Evolutionary conservation across 92 coral and sea anemone genomes (phyloP).

Genomic region (Epizoanthus ramosus): DNA sequence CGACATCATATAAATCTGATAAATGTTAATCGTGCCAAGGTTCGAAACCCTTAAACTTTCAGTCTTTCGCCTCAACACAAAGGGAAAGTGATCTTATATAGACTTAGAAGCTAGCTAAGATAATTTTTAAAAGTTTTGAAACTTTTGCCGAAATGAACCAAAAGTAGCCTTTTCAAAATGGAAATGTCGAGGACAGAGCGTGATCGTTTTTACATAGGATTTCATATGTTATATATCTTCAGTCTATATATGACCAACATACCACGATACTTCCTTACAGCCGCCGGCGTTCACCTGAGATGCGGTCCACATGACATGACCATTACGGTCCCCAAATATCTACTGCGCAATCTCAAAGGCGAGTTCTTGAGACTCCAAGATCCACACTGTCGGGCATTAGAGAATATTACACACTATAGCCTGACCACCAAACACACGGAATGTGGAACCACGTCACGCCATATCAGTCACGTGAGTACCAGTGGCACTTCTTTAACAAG

Average conservation of each 20-base stretch:
- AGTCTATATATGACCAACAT: neutral
- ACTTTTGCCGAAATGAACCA: no score
- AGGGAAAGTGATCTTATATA: no score
- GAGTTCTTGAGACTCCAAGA: slow-evolving; percentile 75
- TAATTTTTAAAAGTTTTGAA: no score
- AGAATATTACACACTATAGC: slow-evolving; percentile 81
- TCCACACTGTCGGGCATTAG: slow-evolving; percentile 67
- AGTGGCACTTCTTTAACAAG: neutral
- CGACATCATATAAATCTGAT: no score
- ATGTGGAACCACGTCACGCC: slow-evolving; percentile 83
- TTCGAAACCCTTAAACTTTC: no score
- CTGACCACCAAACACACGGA: slow-evolving; percentile 69
- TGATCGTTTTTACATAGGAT: neutral
- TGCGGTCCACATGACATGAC: slow-evolving; percentile 79
- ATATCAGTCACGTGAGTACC: slow-evolving; percentile 55
- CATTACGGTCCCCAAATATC: slow-evolving; percentile 78
- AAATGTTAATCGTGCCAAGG: no score
- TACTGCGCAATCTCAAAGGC: slow-evolving; percentile 77
- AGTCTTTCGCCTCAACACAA: no score
- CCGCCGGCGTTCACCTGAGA: slow-evolving; percentile 73
- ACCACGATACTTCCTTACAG: slow-evolving; percentile 25
- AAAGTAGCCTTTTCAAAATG: no score
- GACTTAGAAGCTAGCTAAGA: no score
- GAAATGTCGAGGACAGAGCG: no score
- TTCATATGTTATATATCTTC: no score